Evolutionary conservation across 2,888 invertebrate genomes (phyloP).

Genomic region (Platycheirus albimanus): DNA sequence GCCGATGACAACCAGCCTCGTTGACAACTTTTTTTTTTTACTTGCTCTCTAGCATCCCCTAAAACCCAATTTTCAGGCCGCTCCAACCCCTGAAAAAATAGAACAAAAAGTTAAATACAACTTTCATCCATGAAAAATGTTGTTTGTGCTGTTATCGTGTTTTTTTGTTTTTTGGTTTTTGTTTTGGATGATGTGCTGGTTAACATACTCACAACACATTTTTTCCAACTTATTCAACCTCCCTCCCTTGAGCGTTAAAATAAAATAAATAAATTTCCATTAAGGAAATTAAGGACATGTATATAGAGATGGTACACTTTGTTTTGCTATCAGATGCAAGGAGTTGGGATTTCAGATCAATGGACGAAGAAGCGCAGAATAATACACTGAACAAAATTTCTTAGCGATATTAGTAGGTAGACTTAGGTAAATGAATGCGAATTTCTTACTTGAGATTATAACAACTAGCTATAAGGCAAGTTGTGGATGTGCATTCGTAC

Average conservation of each 20-base stretch:
- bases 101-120: slow-evolving; percentile 6
- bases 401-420: too few relatives aligned
- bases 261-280: slow-evolving; percentile 3
- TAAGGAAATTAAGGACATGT: neutral
- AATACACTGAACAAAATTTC: too few relatives aligned
- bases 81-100: too few relatives aligned
- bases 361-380: too few relatives aligned
- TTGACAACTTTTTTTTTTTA: slow-evolving; percentile 1
- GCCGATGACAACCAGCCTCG: slow-evolving; percentile 8
- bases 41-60: neutral
- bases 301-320: neutral
- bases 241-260: neutral
- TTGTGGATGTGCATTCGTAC: too few relatives aligned
- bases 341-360: too few relatives aligned
- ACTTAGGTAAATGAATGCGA: too few relatives aligned
- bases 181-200: slow-evolving; percentile 2
- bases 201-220: slow-evolving; percentile 16
- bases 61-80: neutral
- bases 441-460: too few relatives aligned
- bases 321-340: neutral
- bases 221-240: neutral
- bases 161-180: too few relatives aligned
- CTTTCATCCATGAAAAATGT: slow-evolving; percentile 1
- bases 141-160: neutral
- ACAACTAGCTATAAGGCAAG: too few relatives aligned